These are phyloP conservation scores for Rhingia campestris DNA, from an alignment of 2,888 invertebrate species.

Conservation along the genomic window DNA sequence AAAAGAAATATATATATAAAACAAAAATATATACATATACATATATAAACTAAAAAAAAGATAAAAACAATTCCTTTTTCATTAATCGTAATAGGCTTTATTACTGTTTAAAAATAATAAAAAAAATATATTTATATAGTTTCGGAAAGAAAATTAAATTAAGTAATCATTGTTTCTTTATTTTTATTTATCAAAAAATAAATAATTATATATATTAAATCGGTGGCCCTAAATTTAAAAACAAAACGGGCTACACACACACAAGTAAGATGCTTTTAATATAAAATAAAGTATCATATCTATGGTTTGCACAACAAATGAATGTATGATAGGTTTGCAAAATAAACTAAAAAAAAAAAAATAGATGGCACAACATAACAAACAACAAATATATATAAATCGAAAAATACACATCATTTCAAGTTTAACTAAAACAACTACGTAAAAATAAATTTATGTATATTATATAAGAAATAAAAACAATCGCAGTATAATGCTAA, in stretches of 20 bases:
- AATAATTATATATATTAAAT: background rate
- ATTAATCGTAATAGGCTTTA: conserved; percentile 27
- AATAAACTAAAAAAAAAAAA: conserved; percentile 26
- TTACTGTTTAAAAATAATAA: conserved; percentile 2
- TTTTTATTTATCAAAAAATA: background rate
- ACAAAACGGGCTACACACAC: conserved; percentile 6
- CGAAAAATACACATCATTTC: conserved; percentile 45
- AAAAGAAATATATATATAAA: background rate
- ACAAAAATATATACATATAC: conserved; percentile 10
- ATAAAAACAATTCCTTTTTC: conserved; percentile 6
- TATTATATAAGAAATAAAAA: conserved; percentile 9
- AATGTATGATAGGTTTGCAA: conserved; percentile 44
- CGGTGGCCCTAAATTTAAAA: background rate
- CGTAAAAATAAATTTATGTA: background rate
- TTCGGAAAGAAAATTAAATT: too few species aligned
- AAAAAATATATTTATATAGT: background rate
- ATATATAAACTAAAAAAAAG: conserved; percentile 10
- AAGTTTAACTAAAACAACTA: conserved; percentile 21
- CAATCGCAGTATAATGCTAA: conserved; percentile 20
- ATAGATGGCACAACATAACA: conserved; percentile 12
- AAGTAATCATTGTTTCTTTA: background rate
- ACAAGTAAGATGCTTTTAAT: conserved; percentile 5
- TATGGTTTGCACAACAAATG: conserved; percentile 58
- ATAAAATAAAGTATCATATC: background rate
- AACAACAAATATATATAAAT: conserved; percentile 3